Percentiles rank a stretch among this genome's conserved stretches.
Conservation (phyloP, 2,797 vertebrate genomes). For the Pampus argenteus region DNA sequence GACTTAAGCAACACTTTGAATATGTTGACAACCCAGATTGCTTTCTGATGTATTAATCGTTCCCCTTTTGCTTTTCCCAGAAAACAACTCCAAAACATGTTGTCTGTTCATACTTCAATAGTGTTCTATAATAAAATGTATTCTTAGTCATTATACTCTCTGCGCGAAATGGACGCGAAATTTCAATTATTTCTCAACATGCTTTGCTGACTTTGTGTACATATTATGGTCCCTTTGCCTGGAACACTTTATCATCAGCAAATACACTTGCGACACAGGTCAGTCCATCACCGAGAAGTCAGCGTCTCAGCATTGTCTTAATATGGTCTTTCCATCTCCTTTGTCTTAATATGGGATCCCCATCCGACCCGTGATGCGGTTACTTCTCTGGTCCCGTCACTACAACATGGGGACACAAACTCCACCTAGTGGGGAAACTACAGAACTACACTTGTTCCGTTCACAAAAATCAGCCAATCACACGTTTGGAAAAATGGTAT, state of each 20-base stretch:
- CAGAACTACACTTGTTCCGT: accelerated
- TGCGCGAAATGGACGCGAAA: too few relatives aligned
- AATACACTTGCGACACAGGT: slow-evolving; percentile 79
- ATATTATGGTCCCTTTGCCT: slow-evolving; percentile 53
- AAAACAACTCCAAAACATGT: slow-evolving; percentile 32
- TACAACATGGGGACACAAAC: neutral
- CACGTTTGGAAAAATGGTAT: slow-evolving; percentile 30
- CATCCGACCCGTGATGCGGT: slow-evolving; percentile 55
- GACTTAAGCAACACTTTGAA: neutral
- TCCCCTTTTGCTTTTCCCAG: neutral
- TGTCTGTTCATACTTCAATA: neutral
- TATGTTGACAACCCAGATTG: neutral
- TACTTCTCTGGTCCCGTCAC: slow-evolving; percentile 11
- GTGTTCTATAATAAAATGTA: neutral
- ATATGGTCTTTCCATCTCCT: slow-evolving; percentile 86
- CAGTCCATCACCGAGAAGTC: slow-evolving; percentile 71
- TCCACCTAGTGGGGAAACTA: slow-evolving; percentile 10
- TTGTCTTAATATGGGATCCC: slow-evolving; percentile 85
- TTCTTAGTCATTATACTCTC: neutral
- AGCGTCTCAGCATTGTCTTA: slow-evolving; percentile 83
- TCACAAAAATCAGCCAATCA: slow-evolving; percentile 65
- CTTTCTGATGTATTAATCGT: neutral
- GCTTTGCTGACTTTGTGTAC: slow-evolving; percentile 58
- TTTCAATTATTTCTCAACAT: slow-evolving; percentile 40
- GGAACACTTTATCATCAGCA: slow-evolving; percentile 79